Percentiles rank a stretch among this genome's conserved stretches.
phyloP scores from a whole-genome alignment of 2,797 vertebrate genomes.

The Eospalax fontanierii region DNA sequence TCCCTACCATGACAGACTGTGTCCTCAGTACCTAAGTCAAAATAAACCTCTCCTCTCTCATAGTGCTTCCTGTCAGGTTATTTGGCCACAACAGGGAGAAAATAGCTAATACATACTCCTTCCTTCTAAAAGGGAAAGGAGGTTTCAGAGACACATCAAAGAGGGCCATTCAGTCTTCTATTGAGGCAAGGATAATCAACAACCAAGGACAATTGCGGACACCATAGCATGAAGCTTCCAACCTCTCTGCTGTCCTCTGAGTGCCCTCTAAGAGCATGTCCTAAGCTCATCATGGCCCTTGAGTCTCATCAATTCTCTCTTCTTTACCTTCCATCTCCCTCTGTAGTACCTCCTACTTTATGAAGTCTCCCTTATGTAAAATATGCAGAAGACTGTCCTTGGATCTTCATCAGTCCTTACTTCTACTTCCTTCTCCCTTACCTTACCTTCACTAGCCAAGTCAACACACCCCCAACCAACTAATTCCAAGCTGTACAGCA shows the following conservation, averaged over 20 bases:
- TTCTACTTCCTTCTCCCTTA: neutral
- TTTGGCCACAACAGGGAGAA: neutral
- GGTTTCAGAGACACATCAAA: neutral
- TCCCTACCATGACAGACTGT: neutral
- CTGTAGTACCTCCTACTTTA: neutral
- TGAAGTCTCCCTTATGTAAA: neutral
- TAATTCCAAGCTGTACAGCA: neutral
- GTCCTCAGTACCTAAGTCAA: too few relatives aligned
- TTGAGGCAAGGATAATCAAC: neutral
- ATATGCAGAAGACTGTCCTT: neutral
- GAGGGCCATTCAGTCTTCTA: neutral
- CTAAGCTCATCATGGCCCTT: neutral
- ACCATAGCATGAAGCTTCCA: neutral
- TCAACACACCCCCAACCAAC: neutral
- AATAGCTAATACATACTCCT: neutral
- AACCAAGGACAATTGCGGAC: neutral
- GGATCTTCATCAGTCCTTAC: neutral
- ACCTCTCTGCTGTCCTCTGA: neutral
- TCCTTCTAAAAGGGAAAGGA: slow-evolving; percentile 2
- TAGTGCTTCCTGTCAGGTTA: neutral
- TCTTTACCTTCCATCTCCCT: neutral
- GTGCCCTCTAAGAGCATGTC: neutral
- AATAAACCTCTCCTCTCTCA: neutral
- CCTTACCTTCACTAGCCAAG: neutral
- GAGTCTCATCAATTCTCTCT: neutral